Evolutionary conservation across 2,888 invertebrate genomes (phyloP), one percentile per base, ranked within the genome.

Genomic region (Lasioglossum marginatum): DNA sequence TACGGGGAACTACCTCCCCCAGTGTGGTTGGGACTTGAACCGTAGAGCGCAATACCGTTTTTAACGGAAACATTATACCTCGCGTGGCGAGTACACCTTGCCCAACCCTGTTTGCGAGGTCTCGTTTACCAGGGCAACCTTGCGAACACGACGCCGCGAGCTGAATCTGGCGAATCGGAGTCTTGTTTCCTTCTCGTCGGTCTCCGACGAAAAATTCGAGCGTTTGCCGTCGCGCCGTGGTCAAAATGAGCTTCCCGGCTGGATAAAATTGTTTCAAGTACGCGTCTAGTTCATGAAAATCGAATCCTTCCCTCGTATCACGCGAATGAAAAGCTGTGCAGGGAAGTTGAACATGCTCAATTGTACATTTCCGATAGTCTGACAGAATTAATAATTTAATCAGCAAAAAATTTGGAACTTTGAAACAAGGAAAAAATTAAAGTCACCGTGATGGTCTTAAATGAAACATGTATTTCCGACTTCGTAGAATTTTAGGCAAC

Each of bases 161-260:
- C 27, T 40, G 74, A 79, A 60, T 70, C 45, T 14, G 43, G 45
- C 48, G n/a, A 70, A 57, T 19, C 34, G n/a, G 12, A 45, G n/a
- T 19, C 45, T 6, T 3, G 27, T 27, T 52, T 52, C 52, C 10
- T 52, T 52, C 52, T 52, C 52, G 52, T 10, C 1, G 27, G 2
- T 27, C 6, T 34, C 19, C 19, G 23, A 31, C 37, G 40, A 83
- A 52, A 77, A 77, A 84, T 74, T 60, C 68, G 37, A 73, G n/a
- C 57, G 2, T 34, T 23, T n/a, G 16, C 5, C 48, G 37, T 12
- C 34, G 16, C 6, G 2, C 2, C 16, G 19, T 8, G 31, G 34
- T 66, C 19, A 34, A 66, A 52, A 52, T 52, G 52, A n/a, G 4
- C 52, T n/a, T n/a, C 10, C n/a, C n/a, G 52, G 52, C 10, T 52